A percentile compares a stretch with the other conserved stretches of the same genome.
Evolutionary conservation across 2,797 vertebrate genomes (phyloP).

Genomic region (Myoxocephalus aenaeus): DNA sequence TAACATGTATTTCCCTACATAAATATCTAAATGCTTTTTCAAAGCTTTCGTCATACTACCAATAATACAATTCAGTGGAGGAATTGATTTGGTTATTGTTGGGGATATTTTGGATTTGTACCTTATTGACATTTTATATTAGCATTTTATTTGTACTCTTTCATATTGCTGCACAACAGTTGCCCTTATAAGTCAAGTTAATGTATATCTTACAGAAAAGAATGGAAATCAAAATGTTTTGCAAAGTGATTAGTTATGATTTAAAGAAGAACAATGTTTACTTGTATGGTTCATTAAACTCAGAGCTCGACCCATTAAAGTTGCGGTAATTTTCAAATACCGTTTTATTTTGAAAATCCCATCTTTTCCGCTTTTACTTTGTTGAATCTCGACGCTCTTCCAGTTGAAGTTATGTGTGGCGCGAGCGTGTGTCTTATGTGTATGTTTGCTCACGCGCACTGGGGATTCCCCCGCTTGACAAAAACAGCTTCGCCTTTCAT

Average conservation of each 20-base stretch:
- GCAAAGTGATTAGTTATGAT: no score
- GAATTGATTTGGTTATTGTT: no score
- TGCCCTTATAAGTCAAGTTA: no score
- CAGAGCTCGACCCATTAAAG: background rate
- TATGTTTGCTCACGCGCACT: slow-evolving; percentile 55
- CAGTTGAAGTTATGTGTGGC: background rate
- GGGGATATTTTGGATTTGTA: background rate
- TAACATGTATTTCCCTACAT: background rate
- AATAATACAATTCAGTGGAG: no score
- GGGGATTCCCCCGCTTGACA: slow-evolving; percentile 84
- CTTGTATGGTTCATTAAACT: background rate
- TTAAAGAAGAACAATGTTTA: no score
- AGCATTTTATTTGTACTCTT: no score
- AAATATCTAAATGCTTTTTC: no score
- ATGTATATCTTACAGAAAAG: no score
- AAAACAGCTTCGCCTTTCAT: slow-evolving; percentile 75
- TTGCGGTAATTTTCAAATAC: no score
- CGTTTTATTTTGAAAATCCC: slow-evolving; percentile 28
- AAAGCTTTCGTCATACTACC: no score
- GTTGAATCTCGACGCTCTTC: background rate
- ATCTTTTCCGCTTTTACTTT: background rate
- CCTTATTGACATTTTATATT: background rate
- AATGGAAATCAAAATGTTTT: no score
- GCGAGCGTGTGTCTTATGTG: background rate
- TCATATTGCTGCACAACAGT: no score